These are phyloP conservation scores for Phyllopteryx taeniolatus DNA, from an alignment of 2,113 vertebrate species.

Conservation along the genomic window DNA sequence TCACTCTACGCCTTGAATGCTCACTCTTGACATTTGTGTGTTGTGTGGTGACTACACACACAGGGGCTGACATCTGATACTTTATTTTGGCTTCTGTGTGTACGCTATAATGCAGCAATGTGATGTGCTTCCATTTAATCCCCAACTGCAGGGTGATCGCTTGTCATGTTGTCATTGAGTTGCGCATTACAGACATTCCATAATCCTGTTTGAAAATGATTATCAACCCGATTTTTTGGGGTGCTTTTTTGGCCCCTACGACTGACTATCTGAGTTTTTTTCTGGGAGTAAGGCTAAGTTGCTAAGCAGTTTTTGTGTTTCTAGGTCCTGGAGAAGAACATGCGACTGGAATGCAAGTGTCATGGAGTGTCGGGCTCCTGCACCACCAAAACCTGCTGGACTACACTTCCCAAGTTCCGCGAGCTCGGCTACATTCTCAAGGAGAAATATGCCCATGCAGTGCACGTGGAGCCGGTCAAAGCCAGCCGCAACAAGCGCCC, in stretches of 20 bases:
- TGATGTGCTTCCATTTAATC: slow-evolving; percentile 45
- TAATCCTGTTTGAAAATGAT: not conserved
- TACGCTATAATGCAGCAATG: slow-evolving; percentile 43
- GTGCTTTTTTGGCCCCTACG: too few relatives aligned
- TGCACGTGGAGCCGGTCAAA: slow-evolving; percentile 91
- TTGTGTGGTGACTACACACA: slow-evolving; percentile 67
- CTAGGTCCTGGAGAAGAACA: slow-evolving; percentile 94
- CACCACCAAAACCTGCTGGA: slow-evolving; percentile 98
- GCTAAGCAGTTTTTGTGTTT: slow-evolving; percentile 42
- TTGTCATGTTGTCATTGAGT: slow-evolving; percentile 28
- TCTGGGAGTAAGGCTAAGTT: not conserved
- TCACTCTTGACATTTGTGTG: slow-evolving; percentile 68
- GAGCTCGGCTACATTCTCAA: slow-evolving; percentile 95
- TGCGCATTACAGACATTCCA: not conserved
- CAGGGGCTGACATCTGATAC: slow-evolving; percentile 66
- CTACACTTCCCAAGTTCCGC: slow-evolving; percentile 93
- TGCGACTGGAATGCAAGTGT: slow-evolving; percentile 96
- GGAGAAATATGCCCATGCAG: slow-evolving; percentile 91
- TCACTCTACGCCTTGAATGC: slow-evolving; percentile 65
- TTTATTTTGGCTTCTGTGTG: slow-evolving; percentile 70
- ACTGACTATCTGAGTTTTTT: not conserved
- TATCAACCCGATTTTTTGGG: not conserved
- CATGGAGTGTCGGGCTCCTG: slow-evolving; percentile 96
- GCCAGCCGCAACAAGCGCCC: slow-evolving; percentile 94
- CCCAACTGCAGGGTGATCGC: slow-evolving; percentile 18